These are phyloP conservation scores for Furnarius figulus DNA, from an alignment of 2,113 vertebrate species.

Conservation along the genomic window DNA sequence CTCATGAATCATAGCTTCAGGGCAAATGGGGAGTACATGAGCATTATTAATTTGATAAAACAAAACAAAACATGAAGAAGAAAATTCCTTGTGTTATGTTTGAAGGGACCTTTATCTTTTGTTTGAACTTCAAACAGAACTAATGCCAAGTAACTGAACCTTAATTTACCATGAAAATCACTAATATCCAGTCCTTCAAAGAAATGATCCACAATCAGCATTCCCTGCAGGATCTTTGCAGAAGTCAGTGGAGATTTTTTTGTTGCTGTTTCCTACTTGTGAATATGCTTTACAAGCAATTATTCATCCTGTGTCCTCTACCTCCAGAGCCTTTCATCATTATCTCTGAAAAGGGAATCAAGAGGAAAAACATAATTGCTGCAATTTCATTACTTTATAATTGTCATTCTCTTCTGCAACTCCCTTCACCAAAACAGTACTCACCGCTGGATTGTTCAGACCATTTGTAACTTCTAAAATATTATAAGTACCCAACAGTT, in stretches of 20 bases:
- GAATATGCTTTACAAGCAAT: not conserved
- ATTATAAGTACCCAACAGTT: not conserved
- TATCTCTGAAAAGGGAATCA: not conserved
- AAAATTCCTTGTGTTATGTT: slow-evolving; percentile 6
- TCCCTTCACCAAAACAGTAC: not conserved
- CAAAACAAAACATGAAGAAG: slow-evolving; percentile 42
- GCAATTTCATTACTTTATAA: not conserved
- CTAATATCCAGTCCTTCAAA: slow-evolving; percentile 9
- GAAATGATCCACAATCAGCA: not conserved
- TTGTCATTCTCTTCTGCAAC: not conserved
- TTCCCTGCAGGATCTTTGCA: not conserved
- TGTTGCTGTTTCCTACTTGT: not conserved
- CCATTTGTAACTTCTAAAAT: not conserved
- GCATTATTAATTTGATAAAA: slow-evolving; percentile 48
- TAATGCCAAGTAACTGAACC: slow-evolving; percentile 27
- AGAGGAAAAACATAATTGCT: not conserved
- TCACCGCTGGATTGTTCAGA: not conserved
- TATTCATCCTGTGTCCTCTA: not conserved
- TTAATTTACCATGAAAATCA: slow-evolving; percentile 47
- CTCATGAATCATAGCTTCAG: slow-evolving; percentile 10
- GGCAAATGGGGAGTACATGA: not conserved
- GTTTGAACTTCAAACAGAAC: slow-evolving; percentile 42
- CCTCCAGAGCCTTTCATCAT: not conserved
- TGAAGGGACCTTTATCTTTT: slow-evolving; percentile 40
- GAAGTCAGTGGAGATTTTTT: not conserved